These are phyloP conservation scores for Cladorhizidae sp. DNA, from an alignment of 37 sponge, comb jelly and placozoan genomes.

Conservation along the genomic window DNA sequence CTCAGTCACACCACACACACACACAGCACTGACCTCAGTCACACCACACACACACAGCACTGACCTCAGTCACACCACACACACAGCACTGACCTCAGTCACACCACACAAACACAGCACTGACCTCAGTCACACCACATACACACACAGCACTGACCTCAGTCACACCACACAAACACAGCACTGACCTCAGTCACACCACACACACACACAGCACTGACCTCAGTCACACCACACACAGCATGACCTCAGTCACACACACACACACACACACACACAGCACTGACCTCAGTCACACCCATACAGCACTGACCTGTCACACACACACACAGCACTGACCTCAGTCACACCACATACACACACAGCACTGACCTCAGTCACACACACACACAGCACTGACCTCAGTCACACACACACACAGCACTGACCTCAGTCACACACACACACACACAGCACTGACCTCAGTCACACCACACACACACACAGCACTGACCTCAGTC, in stretches of 20 bases:
- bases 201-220: background rate
- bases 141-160: constrained; percentile 46
- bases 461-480: too few species aligned
- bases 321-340: constrained; percentile 30
- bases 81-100: constrained; percentile 59
- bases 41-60: constrained; percentile 20
- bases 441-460: too few species aligned
- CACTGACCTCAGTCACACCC: constrained; percentile 74
- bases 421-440: constrained; percentile 72
- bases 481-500: constrained; percentile 59
- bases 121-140: too few species aligned
- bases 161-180: constrained; percentile 38
- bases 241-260: too few species aligned
- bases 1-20: constrained; percentile 45
- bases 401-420: background rate
- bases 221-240: constrained; percentile 80
- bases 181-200: too few species aligned
- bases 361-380: constrained; percentile 67
- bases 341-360: constrained; percentile 35
- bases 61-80: too few species aligned
- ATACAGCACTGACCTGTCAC: too few species aligned
- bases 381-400: background rate
- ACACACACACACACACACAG: background rate
- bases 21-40: constrained; percentile 59
- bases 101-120: constrained; percentile 36